Evolutionary conservation across 2,888 invertebrate genomes (phyloP).

Genomic region (Crocallis elinguaria): DNA sequence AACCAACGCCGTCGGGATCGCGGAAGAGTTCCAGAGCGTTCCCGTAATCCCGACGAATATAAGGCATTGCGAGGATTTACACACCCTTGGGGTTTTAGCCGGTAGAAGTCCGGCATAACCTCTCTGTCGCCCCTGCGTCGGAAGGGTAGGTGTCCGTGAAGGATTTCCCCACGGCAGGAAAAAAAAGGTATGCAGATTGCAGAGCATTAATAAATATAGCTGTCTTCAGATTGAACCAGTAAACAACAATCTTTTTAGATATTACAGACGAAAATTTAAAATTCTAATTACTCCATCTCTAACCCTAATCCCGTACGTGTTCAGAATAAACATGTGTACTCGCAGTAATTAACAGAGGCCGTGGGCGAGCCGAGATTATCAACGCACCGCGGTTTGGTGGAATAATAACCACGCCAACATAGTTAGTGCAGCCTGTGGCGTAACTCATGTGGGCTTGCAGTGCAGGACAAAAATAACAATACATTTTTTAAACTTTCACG

Average conservation of each 20-base stretch:
- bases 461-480: slow-evolving; percentile 23
- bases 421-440: slow-evolving; percentile 24
- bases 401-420: slow-evolving; percentile 59
- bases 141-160: no score
- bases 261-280: background rate
- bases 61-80: no score
- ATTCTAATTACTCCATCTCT: slow-evolving; percentile 7
- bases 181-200: no score
- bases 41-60: no score
- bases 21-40: no score
- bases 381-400: slow-evolving; percentile 57
- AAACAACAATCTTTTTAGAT: background rate
- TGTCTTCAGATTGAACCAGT: no score
- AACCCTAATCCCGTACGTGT: slow-evolving; percentile 12
- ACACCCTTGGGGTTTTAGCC: no score
- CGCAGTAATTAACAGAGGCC: slow-evolving; percentile 48
- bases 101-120: no score
- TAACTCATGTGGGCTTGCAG: slow-evolving; percentile 34
- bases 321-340: slow-evolving; percentile 19
- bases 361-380: slow-evolving; percentile 50
- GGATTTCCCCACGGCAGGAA: no score
- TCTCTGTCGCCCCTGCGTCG: no score
- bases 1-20: no score
- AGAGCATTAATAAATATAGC: no score
- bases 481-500: background rate